Evolutionary conservation across 2,797 vertebrate genomes (phyloP).

Genomic region (Rhinoraja longicauda): DNA sequence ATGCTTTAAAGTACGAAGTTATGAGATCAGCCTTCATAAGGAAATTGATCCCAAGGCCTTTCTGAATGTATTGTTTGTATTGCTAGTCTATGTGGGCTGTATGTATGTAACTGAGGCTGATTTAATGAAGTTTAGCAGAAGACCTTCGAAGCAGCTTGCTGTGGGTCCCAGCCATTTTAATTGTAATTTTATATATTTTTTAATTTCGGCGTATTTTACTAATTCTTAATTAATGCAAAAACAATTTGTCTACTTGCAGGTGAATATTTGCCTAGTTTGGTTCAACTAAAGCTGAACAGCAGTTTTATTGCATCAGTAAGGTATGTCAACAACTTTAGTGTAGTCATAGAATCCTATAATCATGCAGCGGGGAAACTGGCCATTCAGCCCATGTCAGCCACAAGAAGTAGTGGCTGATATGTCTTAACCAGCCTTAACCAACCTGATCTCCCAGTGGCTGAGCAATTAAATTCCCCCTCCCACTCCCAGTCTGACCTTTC

Average conservation of each 20-base stretch:
- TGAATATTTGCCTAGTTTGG: constrained; percentile 74
- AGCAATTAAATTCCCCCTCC: no score
- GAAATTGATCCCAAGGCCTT: constrained; percentile 13
- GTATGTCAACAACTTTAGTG: constrained; percentile 57
- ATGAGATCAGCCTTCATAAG: constrained; percentile 36
- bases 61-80: constrained; percentile 47
- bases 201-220: constrained; percentile 38
- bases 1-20: constrained; percentile 21
- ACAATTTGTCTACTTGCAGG: constrained; percentile 57
- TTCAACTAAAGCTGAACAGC: constrained; percentile 81
- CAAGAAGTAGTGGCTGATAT: no score
- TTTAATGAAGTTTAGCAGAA: constrained; percentile 1
- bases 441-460: no score
- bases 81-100: constrained; percentile 43
- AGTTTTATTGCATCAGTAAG: constrained; percentile 78
- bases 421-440: no score
- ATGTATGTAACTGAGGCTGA: constrained; percentile 16
- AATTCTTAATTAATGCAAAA: constrained; percentile 39
- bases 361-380: no score
- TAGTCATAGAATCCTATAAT: neutral
- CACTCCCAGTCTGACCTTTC: no score
- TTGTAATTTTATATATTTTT: neutral
- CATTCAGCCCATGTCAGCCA: no score
- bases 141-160: constrained; percentile 23
- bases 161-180: constrained; percentile 14